Evolutionary conservation across 2,797 vertebrate species (phyloP), one percentile per base, ranked within the genome.

Genomic region (Lepidocolaptes lacrymiger): DNA sequence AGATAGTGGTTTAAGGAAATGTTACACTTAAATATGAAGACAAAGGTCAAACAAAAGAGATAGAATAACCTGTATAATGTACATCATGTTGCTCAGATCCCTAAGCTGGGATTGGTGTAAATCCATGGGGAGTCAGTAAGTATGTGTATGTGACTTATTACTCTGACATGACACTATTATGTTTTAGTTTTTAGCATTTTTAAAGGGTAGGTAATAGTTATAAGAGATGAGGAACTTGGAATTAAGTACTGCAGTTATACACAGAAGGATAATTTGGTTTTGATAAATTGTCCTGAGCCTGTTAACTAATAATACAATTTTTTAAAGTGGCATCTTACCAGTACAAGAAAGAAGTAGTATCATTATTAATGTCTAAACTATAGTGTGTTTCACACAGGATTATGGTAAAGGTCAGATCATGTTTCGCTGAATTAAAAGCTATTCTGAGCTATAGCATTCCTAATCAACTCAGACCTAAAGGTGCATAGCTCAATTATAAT

Each of bases 401-500:
- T 99, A 99, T 99, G 98, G 98, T 99, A 98, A 99, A 99, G 99
- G 99, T 99, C 99, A 99, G 98, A 98, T 98, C 98, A 97, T 98
- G 98, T 99, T 99, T 99, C 97, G 98, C 98, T 99, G 99, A 99
- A 99, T 99, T 99, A 99, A 99, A 99, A 99, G 99, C 98, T 99
- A 99, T 99, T 99, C 99, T 99, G 99, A 99, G 99, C 99, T 99
- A 99, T 99, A 98, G 98, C 98, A 99, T 98, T 98, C 98, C 99
- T 99, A 99, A 99, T 99, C 99, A 99, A 99, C 98, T 99, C 98
- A 98, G 99, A 99, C 99, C 99, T 99, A 99, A 99, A 99, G 99
- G 99, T 99, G 99, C 99, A 99, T 99, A 99, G 99, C 99, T 99
- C 99, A 99, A 98, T 99, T 99, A 99, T 99, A 99, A 99, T 99